phyloP scores from a whole-genome alignment of 2,113 vertebrate species.

The Alces alces region DNA sequence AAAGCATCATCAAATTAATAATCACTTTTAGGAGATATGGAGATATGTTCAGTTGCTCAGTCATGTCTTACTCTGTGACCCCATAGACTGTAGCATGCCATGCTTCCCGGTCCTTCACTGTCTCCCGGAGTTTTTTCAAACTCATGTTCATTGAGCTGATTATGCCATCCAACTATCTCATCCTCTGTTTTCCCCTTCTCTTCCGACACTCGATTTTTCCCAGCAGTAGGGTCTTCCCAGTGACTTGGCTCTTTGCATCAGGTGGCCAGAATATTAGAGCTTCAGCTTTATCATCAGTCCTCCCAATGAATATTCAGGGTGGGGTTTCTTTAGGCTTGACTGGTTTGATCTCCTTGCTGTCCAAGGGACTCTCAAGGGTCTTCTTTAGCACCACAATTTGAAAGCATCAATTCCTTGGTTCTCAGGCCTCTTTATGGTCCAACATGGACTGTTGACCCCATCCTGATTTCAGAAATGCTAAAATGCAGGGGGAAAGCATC shows the following conservation, averaged over 20 bases:
- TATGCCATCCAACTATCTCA: background rate
- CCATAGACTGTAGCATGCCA: background rate
- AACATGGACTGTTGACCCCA: background rate
- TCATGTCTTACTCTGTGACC: background rate
- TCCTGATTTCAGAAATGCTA: background rate
- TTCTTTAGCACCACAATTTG: background rate
- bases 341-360: background rate
- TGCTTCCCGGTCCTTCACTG: background rate
- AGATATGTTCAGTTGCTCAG: background rate
- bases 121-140: background rate
- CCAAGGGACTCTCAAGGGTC: background rate
- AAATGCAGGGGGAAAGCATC: background rate
- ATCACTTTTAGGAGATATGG: background rate
- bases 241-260: background rate
- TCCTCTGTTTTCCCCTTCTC: background rate
- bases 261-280: background rate
- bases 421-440: background rate
- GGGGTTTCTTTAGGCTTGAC: background rate
- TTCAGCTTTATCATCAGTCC: background rate
- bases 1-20: background rate
- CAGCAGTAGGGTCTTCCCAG: background rate
- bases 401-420: background rate
- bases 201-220: background rate
- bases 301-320: background rate
- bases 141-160: background rate